These are phyloP conservation scores for Channa striata DNA, from an alignment of 2,797 vertebrate species.

Conservation along the genomic window DNA sequence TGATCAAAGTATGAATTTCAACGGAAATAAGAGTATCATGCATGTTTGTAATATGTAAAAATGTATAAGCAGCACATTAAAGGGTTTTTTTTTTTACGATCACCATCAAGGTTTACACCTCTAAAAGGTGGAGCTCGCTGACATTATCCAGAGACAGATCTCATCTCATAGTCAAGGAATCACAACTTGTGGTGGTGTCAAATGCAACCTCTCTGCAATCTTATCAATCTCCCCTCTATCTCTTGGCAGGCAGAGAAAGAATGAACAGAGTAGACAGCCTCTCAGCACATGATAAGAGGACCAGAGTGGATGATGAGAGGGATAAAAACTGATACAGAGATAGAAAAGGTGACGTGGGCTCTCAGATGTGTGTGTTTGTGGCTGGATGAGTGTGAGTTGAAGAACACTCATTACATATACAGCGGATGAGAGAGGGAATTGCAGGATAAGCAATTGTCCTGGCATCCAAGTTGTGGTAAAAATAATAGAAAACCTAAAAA, in stretches of 20 bases:
- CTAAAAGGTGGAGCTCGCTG: conserved; percentile 15
- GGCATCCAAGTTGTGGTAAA: neutral
- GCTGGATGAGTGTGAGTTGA: conserved; percentile 13
- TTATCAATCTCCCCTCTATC: conserved; percentile 56
- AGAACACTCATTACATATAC: conserved; percentile 32
- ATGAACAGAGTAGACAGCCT: conserved; percentile 43
- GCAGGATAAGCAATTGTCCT: no score
- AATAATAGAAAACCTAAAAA: neutral
- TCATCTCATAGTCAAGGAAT: conserved; percentile 50
- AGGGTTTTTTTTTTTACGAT: conserved; percentile 10
- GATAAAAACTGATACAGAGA: conserved; percentile 62
- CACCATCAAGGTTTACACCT: neutral
- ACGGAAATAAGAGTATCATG: neutral
- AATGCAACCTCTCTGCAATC: conserved; percentile 61
- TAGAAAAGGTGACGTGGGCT: conserved; percentile 35
- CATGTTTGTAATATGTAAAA: conserved; percentile 4
- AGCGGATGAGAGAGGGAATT: neutral
- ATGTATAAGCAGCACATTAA: conserved; percentile 6
- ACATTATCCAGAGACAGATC: conserved; percentile 46
- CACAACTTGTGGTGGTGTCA: conserved; percentile 48
- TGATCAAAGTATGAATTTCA: neutral
- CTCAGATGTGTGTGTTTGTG: conserved; percentile 22
- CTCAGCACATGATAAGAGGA: conserved; percentile 57
- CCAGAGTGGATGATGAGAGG: conserved; percentile 60
- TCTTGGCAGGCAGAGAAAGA: conserved; percentile 33